phyloP scores from a whole-genome alignment of 2,888 invertebrate species.

The Elegia similella region DNA sequence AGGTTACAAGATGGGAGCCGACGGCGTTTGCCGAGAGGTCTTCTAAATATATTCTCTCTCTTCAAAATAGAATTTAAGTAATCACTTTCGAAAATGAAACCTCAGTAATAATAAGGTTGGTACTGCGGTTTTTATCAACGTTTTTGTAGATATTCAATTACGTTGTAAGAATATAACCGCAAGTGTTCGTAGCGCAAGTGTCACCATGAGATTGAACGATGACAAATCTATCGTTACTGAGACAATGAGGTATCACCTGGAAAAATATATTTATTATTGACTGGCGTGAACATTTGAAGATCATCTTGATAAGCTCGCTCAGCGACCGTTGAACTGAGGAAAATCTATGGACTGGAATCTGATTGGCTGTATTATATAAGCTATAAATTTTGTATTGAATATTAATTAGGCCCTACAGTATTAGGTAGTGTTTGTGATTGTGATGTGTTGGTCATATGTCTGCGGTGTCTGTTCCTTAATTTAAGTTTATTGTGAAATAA shows the following conservation, averaged over 20 bases:
- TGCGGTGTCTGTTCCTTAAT: not conserved
- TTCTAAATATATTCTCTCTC: not conserved
- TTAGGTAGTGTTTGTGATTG: not conserved
- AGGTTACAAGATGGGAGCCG: conserved; percentile 15
- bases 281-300: not conserved
- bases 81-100: not conserved
- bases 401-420: not conserved
- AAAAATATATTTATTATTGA: not conserved
- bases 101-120: not conserved
- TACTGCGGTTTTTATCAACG: too few species aligned
- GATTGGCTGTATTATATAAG: conserved; percentile 18
- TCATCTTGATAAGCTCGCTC: not conserved
- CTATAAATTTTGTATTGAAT: not conserved
- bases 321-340: not conserved
- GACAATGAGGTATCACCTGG: not conserved
- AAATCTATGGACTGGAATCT: not conserved
- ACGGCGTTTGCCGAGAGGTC: conserved; percentile 26
- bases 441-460: not conserved
- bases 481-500: not conserved
- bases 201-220: not conserved
- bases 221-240: not conserved
- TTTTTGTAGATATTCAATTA: too few species aligned
- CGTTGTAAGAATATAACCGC: too few species aligned
- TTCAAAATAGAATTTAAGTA: not conserved
- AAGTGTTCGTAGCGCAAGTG: too few species aligned